Evolutionary conservation across 2,113 vertebrate genomes (phyloP).

Genomic region (Psettodes erumei): DNA sequence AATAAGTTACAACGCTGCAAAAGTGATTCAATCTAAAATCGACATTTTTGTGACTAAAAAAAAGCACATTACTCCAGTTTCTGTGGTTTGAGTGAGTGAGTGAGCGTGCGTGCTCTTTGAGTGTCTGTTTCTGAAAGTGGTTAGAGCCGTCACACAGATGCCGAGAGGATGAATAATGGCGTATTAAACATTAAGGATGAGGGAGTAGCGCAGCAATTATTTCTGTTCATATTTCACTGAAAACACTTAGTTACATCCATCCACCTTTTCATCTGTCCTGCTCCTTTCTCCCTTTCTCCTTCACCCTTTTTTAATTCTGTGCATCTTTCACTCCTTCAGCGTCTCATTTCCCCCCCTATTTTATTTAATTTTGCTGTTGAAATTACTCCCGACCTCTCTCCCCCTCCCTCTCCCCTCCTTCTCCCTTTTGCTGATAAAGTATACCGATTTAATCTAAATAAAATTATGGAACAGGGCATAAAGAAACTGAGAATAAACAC

Average conservation of each 20-base stretch:
- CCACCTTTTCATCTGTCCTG: constrained; percentile 66
- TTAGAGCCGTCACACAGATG: constrained; percentile 31
- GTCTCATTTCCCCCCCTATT: background rate
- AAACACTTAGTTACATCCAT: constrained; percentile 76
- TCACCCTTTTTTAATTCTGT: constrained; percentile 31
- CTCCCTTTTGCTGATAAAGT: background rate
- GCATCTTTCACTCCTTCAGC: constrained; percentile 10
- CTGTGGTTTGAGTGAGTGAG: constrained; percentile 26
- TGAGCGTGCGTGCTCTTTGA: constrained; percentile 26
- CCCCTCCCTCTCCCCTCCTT: constrained; percentile 2
- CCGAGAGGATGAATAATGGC: constrained; percentile 72
- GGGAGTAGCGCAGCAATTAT: constrained; percentile 79
- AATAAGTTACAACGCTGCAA: constrained; percentile 1
- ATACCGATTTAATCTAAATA: background rate
- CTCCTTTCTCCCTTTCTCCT: constrained; percentile 47
- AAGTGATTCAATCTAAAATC: constrained; percentile 8
- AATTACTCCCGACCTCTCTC: background rate
- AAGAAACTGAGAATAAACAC: background rate
- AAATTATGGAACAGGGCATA: background rate
- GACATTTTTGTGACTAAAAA: constrained; percentile 32
- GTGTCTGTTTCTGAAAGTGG: constrained; percentile 37
- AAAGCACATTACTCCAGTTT: constrained; percentile 19
- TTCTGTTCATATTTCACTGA: constrained; percentile 80
- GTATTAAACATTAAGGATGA: constrained; percentile 82
- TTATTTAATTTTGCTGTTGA: background rate